Conservation (phyloP, 2,797 vertebrate genomes). For the Linurgus olivaceus region DNA sequence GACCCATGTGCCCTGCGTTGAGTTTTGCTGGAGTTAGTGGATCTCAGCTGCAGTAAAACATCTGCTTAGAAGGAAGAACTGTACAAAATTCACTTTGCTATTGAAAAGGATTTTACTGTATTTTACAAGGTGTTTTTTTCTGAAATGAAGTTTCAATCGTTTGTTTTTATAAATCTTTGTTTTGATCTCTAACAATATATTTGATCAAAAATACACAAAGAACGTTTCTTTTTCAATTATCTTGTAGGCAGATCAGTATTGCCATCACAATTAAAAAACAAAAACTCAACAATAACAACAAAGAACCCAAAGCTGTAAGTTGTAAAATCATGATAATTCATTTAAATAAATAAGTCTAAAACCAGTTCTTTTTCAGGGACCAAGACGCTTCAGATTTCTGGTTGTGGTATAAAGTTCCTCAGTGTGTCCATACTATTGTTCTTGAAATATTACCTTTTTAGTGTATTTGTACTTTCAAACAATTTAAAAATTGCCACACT, state of each 20-base stretch:
- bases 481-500: not conserved
- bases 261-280: not conserved
- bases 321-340: not conserved
- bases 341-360: not conserved
- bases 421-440: not conserved
- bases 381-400: not conserved
- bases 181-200: constrained; percentile 36
- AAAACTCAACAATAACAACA: not conserved
- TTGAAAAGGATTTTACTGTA: constrained; percentile 23
- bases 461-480: constrained; percentile 20
- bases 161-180: constrained; percentile 52
- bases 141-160: constrained; percentile 29
- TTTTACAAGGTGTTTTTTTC: constrained; percentile 51
- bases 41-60: not conserved
- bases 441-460: not conserved
- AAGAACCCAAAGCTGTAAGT: not conserved
- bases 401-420: not conserved
- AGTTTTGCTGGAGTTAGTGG: not conserved
- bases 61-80: constrained; percentile 12
- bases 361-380: not conserved
- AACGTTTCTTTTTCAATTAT: not conserved
- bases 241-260: not conserved
- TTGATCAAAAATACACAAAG: constrained; percentile 24
- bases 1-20: not conserved
- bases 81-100: constrained; percentile 28